Percentiles rank a stretch among this genome's conserved stretches.
Evolutionary conservation across 2,888 invertebrate species (phyloP).

Genomic region (Mesoligia furuncula): DNA sequence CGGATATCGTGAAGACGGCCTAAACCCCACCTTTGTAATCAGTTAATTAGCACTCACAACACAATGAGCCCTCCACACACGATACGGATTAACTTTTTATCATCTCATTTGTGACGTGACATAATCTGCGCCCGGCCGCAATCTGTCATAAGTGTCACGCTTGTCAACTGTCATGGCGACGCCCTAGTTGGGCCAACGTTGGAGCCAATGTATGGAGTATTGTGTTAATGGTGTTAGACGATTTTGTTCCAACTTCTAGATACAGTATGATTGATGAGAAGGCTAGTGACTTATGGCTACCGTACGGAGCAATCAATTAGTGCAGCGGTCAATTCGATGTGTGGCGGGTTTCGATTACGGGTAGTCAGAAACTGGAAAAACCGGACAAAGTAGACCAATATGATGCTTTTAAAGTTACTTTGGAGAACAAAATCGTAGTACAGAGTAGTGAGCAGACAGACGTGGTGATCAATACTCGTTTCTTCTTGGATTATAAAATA

Average conservation of each 20-base stretch:
- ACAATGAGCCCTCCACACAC: slow-evolving; percentile 62
- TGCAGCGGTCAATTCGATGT: neutral
- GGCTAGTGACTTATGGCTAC: slow-evolving; percentile 7
- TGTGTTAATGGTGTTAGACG: slow-evolving; percentile 30
- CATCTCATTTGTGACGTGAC: slow-evolving; percentile 80
- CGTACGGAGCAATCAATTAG: slow-evolving; percentile 6
- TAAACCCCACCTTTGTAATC: slow-evolving; percentile 63
- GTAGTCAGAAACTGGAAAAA: neutral
- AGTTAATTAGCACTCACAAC: slow-evolving; percentile 67
- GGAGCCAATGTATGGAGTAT: slow-evolving; percentile 15
- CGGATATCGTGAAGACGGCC: slow-evolving; percentile 52
- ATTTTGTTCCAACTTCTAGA: slow-evolving; percentile 37
- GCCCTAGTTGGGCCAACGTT: slow-evolving; percentile 61
- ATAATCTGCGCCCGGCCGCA: slow-evolving; percentile 84
- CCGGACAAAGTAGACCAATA: neutral
- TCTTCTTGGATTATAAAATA: neutral
- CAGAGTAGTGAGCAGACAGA: neutral
- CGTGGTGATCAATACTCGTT: neutral
- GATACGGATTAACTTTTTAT: slow-evolving; percentile 73
- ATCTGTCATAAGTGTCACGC: slow-evolving; percentile 82
- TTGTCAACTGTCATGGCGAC: slow-evolving; percentile 75
- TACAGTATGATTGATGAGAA: slow-evolving; percentile 27
- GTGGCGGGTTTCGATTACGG: neutral
- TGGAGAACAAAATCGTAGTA: neutral
- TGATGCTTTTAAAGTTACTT: neutral